Evolutionary conservation across 2,113 vertebrate species (phyloP).

Genomic region (Rhabdomys dilectus): DNA sequence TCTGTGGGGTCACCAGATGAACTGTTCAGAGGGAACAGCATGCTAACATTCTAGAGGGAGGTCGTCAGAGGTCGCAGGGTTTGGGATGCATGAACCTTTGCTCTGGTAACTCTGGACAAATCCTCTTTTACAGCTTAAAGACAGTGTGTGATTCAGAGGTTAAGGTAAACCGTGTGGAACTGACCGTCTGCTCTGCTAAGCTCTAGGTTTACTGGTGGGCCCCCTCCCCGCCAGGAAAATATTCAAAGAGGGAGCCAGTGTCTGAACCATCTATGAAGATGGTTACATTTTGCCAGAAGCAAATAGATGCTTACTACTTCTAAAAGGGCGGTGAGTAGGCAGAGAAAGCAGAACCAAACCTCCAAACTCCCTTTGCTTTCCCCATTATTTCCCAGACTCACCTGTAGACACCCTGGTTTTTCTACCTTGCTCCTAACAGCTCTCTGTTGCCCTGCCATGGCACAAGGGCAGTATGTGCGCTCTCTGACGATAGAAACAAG

Average conservation of each 20-base stretch:
- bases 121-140: background rate
- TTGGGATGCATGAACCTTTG: background rate
- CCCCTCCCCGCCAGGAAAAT: background rate
- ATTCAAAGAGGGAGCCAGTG: slow-evolving; percentile 4
- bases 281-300: slow-evolving; percentile 47
- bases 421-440: background rate
- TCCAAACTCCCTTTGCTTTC: background rate
- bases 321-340: background rate
- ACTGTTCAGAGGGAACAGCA: background rate
- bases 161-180: background rate
- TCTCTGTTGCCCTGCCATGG: background rate
- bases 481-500: background rate
- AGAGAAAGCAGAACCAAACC: slow-evolving; percentile 7
- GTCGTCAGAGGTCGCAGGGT: too few species aligned
- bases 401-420: background rate
- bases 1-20: background rate
- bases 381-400: background rate
- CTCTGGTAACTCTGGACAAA: background rate
- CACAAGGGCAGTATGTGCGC: background rate
- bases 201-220: background rate
- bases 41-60: background rate
- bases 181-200: background rate
- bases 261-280: background rate
- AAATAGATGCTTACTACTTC: background rate
- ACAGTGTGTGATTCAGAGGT: background rate